A percentile compares a stretch with the other conserved stretches of the same genome.
Conservation (phyloP, 1,140 invertebrate species). For the Drosophila mauritiana region DNA sequence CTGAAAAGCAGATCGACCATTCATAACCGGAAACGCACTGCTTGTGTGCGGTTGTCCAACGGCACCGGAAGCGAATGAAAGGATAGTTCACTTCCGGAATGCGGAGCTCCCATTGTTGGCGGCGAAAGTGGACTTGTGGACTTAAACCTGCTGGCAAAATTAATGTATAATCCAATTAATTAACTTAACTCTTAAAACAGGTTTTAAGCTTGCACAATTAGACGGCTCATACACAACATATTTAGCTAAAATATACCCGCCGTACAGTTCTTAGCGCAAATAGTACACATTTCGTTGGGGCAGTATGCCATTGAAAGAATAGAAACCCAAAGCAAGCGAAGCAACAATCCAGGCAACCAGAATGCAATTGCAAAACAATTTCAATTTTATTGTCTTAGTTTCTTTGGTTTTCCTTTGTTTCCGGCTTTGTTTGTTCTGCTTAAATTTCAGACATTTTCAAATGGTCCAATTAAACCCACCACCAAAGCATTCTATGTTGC, state of each 20-base stretch:
- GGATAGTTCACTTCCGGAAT: slow-evolving; percentile 9
- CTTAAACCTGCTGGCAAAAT: background rate
- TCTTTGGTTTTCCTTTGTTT: slow-evolving; percentile 4
- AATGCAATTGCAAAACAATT: slow-evolving; percentile 38
- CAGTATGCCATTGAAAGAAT: background rate
- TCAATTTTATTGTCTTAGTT: slow-evolving; percentile 18
- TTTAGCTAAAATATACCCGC: no score
- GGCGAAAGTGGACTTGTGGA: background rate
- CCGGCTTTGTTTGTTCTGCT: background rate
- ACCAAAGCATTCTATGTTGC: slow-evolving; percentile 9
- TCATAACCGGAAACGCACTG: slow-evolving; percentile 25
- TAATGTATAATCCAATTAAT: background rate
- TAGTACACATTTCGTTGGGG: background rate
- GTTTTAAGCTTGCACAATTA: no score
- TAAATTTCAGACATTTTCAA: slow-evolving; percentile 25
- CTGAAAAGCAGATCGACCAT: slow-evolving; percentile 3
- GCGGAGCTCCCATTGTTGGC: background rate
- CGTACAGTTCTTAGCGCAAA: background rate
- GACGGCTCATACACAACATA: no score
- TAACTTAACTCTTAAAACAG: background rate
- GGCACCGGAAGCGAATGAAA: slow-evolving; percentile 15
- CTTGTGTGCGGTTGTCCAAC: slow-evolving; percentile 13
- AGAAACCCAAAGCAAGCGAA: slow-evolving; percentile 1
- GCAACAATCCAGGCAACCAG: slow-evolving; percentile 1
- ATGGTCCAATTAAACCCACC: slow-evolving; percentile 18